Evolutionary conservation across 1,140 invertebrate species (phyloP), one percentile per base, ranked within the genome.

Genomic region (Branchinecta lynchi): DNA sequence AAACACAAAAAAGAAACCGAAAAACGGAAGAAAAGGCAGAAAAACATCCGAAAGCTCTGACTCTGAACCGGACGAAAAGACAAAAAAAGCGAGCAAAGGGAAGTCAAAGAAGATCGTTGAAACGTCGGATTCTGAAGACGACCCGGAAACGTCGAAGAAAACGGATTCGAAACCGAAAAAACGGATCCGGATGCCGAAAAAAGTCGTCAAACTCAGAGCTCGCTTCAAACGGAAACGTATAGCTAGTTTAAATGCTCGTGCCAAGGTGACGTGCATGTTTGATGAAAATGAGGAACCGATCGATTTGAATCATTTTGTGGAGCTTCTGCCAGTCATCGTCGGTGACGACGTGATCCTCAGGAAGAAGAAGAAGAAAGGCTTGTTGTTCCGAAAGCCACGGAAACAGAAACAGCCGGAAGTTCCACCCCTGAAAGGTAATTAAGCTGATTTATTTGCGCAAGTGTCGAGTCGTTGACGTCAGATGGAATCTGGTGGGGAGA

Each of bases 291-390:
- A 12, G 51, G 51, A 60, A 15, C 51, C 51, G 17, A 60, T 60
- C 12, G 51, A 60, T 60, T 60, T 60, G 12, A 60, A 60, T 60
- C 51, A 60, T 60, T 60, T 15, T 6, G 17, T 60, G 12, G 17
- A 12, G 12, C 12, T 60, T 12, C 1, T 60, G 12, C 51, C 51
- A 15, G 51, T 60, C 51, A 20, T 60, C 17, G 51, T 60, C 17
- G 51, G 51, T 60, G 51, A 60, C 17, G 51, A 60, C 17, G 51
- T 60, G 12, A 60, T 60, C 17, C 51, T 60, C 51, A 60, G 51
- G 51, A 60, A 60, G 51, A 60, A 60, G 17, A 60, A 60, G 51
- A 60, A 60, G 51, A 60, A 60, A 60, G 51, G 51, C 17, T 12
- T 60, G 51, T 60, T 60, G 12, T 15, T 60, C 12, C 12, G 12